Evolutionary conservation across 1,140 invertebrate species (phyloP).

Genomic region (Sycophila sp.): DNA sequence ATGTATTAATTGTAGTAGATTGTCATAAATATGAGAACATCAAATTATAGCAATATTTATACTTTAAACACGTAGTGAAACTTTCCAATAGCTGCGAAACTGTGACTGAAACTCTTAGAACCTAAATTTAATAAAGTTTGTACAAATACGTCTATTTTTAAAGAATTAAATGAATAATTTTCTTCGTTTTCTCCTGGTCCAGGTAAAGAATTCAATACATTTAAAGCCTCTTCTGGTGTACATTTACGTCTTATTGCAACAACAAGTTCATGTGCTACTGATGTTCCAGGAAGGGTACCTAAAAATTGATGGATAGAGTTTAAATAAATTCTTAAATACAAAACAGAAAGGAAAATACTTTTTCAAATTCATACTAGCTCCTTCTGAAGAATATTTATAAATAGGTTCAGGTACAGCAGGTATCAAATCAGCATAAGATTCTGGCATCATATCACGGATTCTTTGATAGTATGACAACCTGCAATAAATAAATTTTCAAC

Average conservation of each 20-base stretch:
- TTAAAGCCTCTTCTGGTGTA: conserved; percentile 90
- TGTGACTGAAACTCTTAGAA: conserved; percentile 97
- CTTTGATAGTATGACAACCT: conserved; percentile 96
- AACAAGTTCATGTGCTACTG: conserved; percentile 85
- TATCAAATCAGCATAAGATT: conserved; percentile 84
- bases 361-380: conserved; percentile 83
- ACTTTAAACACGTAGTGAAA: conserved; percentile 95
- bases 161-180: conserved; percentile 80
- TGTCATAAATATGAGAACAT: not conserved
- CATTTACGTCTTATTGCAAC: conserved; percentile 88
- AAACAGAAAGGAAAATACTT: too few species aligned
- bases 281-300: conserved; percentile 84
- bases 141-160: conserved; percentile 97
- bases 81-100: conserved; percentile 97
- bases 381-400: conserved; percentile 85
- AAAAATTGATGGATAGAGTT: conserved; percentile 44
- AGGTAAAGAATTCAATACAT: conserved; percentile 86
- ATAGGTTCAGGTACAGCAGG: conserved; percentile 82
- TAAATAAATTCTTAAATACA: too few species aligned
- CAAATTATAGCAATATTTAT: conserved; percentile 36
- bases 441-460: conserved; percentile 91
- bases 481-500: conserved; percentile 47
- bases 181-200: conserved; percentile 80
- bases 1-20: conserved; percentile 4
- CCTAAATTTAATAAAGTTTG: conserved; percentile 93